Base-by-base conservation (phyloP, 1,140 invertebrate species). In the Drosophila murphyi region DNA sequence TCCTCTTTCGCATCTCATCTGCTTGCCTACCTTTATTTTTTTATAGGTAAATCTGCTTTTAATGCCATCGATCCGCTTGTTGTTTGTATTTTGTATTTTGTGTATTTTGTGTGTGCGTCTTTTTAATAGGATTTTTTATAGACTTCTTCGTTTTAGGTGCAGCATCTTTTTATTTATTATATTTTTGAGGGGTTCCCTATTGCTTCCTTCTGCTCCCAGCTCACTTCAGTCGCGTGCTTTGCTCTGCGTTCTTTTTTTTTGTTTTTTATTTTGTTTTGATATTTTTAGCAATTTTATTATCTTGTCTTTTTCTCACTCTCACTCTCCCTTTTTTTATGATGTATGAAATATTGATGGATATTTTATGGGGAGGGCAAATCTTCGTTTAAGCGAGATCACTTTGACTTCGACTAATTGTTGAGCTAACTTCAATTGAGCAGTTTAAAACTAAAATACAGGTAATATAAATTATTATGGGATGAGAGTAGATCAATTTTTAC, bases 41-140 rank as follows among this genome's bases (percentile, higher is more conserved):
- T 89, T 78, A 88, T 89, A 85, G 85, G 85, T 83, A 89, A 89
- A 89, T 88, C 85, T 87, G 32, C 72, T 72, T 87, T 82, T 88
- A 87, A 86, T 82, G 72, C 54, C 70, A 56, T 67, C 73, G 80
- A 80, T 88, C 79, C 43, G 76, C 69, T 68, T 62, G 65, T 61
- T 88, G 75, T 80, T 85, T 79, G 62, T 72, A 65, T 39, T 80
- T 56, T 50, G 56, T 68, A 70, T 82, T 81, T 55, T 61, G 47
- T 78, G 41, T 80, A 57, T 64, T 20, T 63, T 76, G 71, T 72
- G 68, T 73, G 60, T 76, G 54, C 59, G 68, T 87, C 69, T 82
- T 80, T 82, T 87, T 77, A 87, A 89, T 88, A 83, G 80, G 80
- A 89, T 88, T 88, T 88, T 88, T 75, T 75, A 83, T 88, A 78